Evolutionary conservation across 2,113 vertebrate species (phyloP).

Genomic region (Pangasianodon gigas): DNA sequence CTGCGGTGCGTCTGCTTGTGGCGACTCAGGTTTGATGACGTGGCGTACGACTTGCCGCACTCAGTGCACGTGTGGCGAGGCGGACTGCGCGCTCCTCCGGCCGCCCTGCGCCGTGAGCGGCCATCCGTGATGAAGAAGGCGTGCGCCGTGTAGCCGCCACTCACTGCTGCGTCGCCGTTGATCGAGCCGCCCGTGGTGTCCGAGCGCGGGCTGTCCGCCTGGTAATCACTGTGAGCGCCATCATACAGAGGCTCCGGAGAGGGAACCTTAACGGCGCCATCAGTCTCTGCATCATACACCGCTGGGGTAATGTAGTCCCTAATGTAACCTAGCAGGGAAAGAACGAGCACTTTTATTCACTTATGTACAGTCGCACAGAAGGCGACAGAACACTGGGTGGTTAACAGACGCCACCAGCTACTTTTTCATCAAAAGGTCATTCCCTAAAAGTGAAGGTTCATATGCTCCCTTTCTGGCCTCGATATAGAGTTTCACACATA

Average conservation of each 20-base stretch:
- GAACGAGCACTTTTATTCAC: constrained; percentile 52
- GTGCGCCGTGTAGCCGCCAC: constrained; percentile 87
- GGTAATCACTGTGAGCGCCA: constrained; percentile 84
- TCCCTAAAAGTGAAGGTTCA: background rate
- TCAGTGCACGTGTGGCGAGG: constrained; percentile 86
- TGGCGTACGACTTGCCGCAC: constrained; percentile 89
- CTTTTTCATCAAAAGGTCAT: background rate
- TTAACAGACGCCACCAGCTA: constrained; percentile 36
- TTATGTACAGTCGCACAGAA: constrained; percentile 51
- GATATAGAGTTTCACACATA: background rate
- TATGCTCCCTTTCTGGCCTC: background rate
- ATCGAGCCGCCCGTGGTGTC: constrained; percentile 87
- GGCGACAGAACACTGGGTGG: constrained; percentile 36
- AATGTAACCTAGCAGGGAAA: constrained; percentile 80
- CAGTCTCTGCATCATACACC: constrained; percentile 84
- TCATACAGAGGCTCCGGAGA: constrained; percentile 87
- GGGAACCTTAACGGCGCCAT: constrained; percentile 84
- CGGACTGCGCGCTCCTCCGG: constrained; percentile 71
- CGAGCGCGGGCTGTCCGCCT: constrained; percentile 83
- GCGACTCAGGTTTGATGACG: constrained; percentile 89
- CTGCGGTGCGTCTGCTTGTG: constrained; percentile 93
- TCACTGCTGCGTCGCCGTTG: constrained; percentile 87
- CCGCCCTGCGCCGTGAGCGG: constrained; percentile 82
- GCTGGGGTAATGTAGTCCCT: constrained; percentile 87
- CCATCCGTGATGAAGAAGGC: constrained; percentile 93